phyloP scores from a whole-genome alignment of 1,140 invertebrate species.

The Araneus ventricosus region DNA sequence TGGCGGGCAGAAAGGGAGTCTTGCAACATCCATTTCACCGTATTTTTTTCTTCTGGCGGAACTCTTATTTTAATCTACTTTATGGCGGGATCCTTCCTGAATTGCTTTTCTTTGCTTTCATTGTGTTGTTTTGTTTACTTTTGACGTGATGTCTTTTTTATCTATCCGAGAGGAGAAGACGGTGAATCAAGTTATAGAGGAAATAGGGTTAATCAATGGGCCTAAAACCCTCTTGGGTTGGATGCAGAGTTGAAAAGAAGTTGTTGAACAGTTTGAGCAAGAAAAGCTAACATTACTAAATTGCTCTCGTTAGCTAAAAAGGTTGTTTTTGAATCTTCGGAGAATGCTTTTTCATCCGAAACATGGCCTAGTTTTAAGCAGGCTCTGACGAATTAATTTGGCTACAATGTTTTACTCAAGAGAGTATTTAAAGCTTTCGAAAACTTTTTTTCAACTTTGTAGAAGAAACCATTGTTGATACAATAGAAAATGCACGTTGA shows the following conservation, averaged over 20 bases:
- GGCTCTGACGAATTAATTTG: not conserved
- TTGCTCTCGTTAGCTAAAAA: slow-evolving; percentile 69
- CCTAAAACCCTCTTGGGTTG: slow-evolving; percentile 42
- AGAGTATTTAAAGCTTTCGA: not conserved
- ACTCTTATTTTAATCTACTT: slow-evolving; percentile 72
- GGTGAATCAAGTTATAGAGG: slow-evolving; percentile 55
- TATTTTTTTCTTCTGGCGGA: slow-evolving; percentile 1
- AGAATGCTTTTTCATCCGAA: not conserved
- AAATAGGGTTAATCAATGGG: slow-evolving; percentile 72
- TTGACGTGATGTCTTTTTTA: slow-evolving; percentile 21
- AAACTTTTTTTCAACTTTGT: not conserved
- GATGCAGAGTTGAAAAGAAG: slow-evolving; percentile 49
- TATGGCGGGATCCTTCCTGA: slow-evolving; percentile 43
- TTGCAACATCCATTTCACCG: slow-evolving; percentile 52
- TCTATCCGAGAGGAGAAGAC: not conserved
- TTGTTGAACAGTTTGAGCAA: slow-evolving; percentile 48
- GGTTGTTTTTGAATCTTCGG: slow-evolving; percentile 46
- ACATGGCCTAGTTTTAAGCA: not conserved
- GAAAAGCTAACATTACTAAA: slow-evolving; percentile 70
- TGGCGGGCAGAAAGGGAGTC: not conserved
- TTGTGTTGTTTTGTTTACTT: slow-evolving; percentile 48
- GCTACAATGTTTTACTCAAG: not conserved
- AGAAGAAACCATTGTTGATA: too few species aligned
- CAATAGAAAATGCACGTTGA: too few species aligned
- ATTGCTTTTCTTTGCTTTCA: slow-evolving; percentile 63